Conservation (phyloP, 2,113 vertebrate genomes). For the Lucifuga dentata region DNA sequence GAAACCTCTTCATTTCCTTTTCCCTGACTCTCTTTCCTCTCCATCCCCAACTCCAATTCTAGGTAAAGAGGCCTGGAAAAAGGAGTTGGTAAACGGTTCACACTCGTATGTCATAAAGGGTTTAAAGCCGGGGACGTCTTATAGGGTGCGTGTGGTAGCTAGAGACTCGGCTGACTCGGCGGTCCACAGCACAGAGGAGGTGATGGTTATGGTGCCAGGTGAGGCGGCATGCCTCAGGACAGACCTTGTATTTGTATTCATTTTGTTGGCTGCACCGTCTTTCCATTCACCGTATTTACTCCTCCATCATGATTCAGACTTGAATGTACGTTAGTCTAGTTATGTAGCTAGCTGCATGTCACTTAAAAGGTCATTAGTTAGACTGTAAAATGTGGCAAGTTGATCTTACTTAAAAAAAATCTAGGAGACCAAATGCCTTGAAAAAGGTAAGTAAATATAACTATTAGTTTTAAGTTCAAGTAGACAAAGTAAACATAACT, state of each 20-base stretch:
- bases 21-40: slow-evolving; percentile 33
- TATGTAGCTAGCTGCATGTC: slow-evolving; percentile 34
- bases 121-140: slow-evolving; percentile 93
- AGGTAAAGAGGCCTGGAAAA: slow-evolving; percentile 96
- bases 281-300: slow-evolving; percentile 17
- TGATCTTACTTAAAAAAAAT: no score
- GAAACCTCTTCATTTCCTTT: neutral
- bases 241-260: slow-evolving; percentile 16
- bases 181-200: slow-evolving; percentile 88
- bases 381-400: no score
- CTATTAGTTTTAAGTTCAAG: no score
- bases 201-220: slow-evolving; percentile 93
- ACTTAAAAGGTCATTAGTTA: neutral
- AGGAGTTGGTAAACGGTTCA: slow-evolving; percentile 93
- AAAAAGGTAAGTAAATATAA: no score
- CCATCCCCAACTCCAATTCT: slow-evolving; percentile 81
- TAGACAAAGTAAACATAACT: no score
- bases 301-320: slow-evolving; percentile 17
- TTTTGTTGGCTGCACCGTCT: neutral
- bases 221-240: slow-evolving; percentile 78
- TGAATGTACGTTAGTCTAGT: slow-evolving; percentile 19
- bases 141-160: slow-evolving; percentile 93
- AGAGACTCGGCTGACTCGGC: slow-evolving; percentile 86
- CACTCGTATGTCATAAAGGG: slow-evolving; percentile 91
- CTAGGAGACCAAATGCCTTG: no score